Base-by-base conservation (phyloP, 2,113 vertebrate species). In the Leucopsar rothschildi region DNA sequence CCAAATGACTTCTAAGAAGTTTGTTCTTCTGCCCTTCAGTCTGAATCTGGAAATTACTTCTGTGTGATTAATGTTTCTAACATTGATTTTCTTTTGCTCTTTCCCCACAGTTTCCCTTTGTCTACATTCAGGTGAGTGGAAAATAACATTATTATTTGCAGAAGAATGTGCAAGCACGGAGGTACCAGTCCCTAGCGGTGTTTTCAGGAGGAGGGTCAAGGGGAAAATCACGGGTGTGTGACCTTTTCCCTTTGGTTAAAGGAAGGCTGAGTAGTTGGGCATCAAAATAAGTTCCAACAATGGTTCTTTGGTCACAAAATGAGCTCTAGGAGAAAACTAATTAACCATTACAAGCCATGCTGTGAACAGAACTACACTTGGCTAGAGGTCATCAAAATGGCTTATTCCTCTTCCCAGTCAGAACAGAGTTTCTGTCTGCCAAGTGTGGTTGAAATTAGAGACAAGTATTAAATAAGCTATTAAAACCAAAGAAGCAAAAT, bases 71-170 rank as follows among this genome's bases (percentile, higher is more conserved):
- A 9, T 79, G 40, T 61, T 82, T 80, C 78, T 96, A 87, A 94
- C 2, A 11, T 7, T 65, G 37, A 13, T 95, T 94, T 92, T 72
- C 17, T 42, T 85, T 57, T 93, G 25, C 49, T 96, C 40, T 94
- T 61, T 86, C 42, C 53, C 66, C 29, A 76, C 95, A 96, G 96
- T 96, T 96, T 82, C 93, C 93, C 27, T 53, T 82, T 65, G 92
- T 93, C 37, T 96, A 92, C 10, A 0, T 96, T 88, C 90, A 95
- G 93, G 93, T 96, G 71, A 90, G 95, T 93, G 20, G 31, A 49
- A 35, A 68, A 60, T 4, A 39, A 21, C 17, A 14, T 12, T 44
- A 5, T 68, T 72, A 29, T 45, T 72, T 71, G 55, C 70, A 84
- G 24, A 69, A 70, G 44, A 73, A 84, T 6, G 28, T 78, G 16